These are phyloP conservation scores for Lagria hirta DNA, from an alignment of 2,888 invertebrate species.

Conservation along the genomic window DNA sequence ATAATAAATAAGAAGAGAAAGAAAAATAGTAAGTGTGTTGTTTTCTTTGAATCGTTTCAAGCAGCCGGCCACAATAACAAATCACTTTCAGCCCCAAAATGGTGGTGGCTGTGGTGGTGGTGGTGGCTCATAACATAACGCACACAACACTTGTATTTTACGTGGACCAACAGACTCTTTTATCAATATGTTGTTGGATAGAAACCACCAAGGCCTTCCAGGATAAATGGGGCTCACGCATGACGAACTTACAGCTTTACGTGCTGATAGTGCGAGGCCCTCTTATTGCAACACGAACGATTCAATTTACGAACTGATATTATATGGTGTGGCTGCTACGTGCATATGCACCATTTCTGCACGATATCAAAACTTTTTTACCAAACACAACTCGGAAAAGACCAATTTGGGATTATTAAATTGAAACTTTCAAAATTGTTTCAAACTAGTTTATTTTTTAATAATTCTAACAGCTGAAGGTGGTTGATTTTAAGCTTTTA, in stretches of 20 bases:
- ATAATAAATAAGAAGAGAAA: conserved; percentile 40
- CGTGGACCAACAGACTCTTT: conserved; percentile 30
- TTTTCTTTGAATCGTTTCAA: conserved; percentile 44
- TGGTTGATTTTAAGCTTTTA: too few species aligned
- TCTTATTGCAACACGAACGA: conserved; percentile 11
- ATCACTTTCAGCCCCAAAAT: conserved; percentile 36
- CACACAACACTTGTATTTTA: conserved; percentile 40
- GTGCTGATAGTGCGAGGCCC: conserved; percentile 29
- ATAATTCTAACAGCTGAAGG: too few species aligned
- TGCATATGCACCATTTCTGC: too few species aligned
- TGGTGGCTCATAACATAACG: too few species aligned
- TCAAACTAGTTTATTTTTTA: too few species aligned
- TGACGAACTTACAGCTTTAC: conserved; percentile 43
- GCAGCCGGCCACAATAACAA: conserved; percentile 42
- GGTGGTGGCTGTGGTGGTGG: conserved; percentile 33
- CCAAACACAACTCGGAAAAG: too few species aligned
- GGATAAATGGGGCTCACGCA: conserved; percentile 43
- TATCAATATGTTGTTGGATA: conserved; percentile 44
- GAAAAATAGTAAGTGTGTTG: conserved; percentile 39
- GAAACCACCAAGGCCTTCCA: too few species aligned
- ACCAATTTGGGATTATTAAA: too few species aligned
- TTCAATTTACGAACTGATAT: conserved; percentile 23
- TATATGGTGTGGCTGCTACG: too few species aligned
- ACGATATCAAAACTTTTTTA: too few species aligned
- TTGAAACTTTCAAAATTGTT: too few species aligned